These are phyloP conservation scores for Sardinella longiceps DNA, from an alignment of 2,797 vertebrate species.

Conservation along the genomic window DNA sequence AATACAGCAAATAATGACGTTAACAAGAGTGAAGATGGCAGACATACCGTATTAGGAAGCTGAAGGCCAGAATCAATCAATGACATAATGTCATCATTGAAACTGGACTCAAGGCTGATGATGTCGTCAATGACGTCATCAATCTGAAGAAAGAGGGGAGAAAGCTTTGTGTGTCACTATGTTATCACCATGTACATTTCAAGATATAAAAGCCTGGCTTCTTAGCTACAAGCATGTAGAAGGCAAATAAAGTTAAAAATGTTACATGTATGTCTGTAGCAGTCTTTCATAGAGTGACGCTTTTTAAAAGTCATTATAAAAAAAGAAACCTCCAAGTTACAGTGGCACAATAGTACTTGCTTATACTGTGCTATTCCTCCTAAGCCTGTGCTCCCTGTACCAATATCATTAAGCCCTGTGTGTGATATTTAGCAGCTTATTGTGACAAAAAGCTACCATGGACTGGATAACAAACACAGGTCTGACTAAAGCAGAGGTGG, in stretches of 20 bases:
- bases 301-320: background rate
- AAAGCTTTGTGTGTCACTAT: background rate
- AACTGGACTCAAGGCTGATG: conserved; percentile 94
- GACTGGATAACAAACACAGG: conserved; percentile 41
- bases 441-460: conserved; percentile 67
- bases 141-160: conserved; percentile 72
- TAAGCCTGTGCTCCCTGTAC: background rate
- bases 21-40: background rate
- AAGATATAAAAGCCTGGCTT: background rate
- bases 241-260: background rate
- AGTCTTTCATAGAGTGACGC: background rate
- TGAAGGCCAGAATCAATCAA: conserved; percentile 86
- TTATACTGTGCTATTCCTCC: background rate
- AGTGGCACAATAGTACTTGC: background rate
- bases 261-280: background rate
- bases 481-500: background rate
- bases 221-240: background rate
- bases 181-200: background rate
- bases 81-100: conserved; percentile 90
- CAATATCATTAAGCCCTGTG: conserved; percentile 56
- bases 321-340: background rate
- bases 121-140: conserved; percentile 94
- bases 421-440: conserved; percentile 70
- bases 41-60: conserved; percentile 85
- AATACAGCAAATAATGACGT: background rate